Evolutionary conservation across 1,140 invertebrate genomes (phyloP), one percentile per base, ranked within the genome.

Genomic region (Paraescarpia echinospica): DNA sequence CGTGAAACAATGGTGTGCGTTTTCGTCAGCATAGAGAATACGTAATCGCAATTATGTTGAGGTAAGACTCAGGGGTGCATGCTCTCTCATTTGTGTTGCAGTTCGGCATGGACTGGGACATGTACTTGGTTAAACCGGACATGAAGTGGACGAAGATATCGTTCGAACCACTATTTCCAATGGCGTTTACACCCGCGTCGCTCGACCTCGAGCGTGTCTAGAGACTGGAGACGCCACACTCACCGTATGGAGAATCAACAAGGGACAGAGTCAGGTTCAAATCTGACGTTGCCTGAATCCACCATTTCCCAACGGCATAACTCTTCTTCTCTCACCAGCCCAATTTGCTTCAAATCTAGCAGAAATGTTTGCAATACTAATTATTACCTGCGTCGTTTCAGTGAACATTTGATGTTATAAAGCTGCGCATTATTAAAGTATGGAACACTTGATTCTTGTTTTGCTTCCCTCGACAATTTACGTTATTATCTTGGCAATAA

Each of bases 41-140:
- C n/a, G n/a, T n/a, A n/a, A n/a, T 12, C 41, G 4, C 12, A 41
- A 6, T 41, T 4, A 41, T 41, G 41, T 41, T n/a, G n/a, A 41
- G 41, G 41, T 41, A 41, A 41, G 4, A 41, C 41, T 41, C 41
- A 12, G 41, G 12, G 4, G 33, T 41, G 6, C 34, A 91, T 0
- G n/a, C 18, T 91, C 34, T 41, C 18, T 6, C 35, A 12, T 91
- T 14, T 91, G 59, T 48, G 33, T 92, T 92, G 12, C 77, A 92
- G 92, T 92, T 92, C 59, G 92, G 92, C 34, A 33, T 89, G n/a
- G 92, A 92, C 9, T 59, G 34, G 41, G 59, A 92, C 51, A 34
- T 92, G 88, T 92, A 92, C 48, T 48, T 92, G 34, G 92, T 92
- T 1, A 92, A 92, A 88, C 92, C 92, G 33, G 92, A 92, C n/a